Percentiles rank a stretch among this genome's conserved stretches.
phyloP scores from a whole-genome alignment of 2,888 invertebrate genomes.

The Prosapia bicincta region DNA sequence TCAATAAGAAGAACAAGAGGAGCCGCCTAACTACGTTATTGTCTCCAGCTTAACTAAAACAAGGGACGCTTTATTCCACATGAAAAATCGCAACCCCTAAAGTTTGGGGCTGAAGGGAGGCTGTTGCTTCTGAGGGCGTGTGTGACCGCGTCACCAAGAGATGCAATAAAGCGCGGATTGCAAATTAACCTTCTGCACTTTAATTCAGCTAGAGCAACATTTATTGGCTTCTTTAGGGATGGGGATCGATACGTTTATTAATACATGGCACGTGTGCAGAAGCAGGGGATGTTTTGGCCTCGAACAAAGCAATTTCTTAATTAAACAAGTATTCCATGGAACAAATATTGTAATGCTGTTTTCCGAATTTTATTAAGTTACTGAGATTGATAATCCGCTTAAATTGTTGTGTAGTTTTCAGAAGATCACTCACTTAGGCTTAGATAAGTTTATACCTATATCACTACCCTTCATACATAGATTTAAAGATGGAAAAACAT shows the following conservation, averaged over 20 bases:
- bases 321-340: too few relatives aligned
- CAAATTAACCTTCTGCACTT: slow-evolving; percentile 13
- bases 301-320: background rate
- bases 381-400: too few relatives aligned
- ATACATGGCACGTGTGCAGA: background rate
- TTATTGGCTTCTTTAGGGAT: background rate
- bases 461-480: too few relatives aligned
- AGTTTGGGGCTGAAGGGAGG: slow-evolving; percentile 9
- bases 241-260: background rate
- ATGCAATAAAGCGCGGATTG: slow-evolving; percentile 17
- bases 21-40: slow-evolving; percentile 13
- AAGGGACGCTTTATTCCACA: slow-evolving; percentile 16
- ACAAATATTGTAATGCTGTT: too few relatives aligned
- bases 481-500: too few relatives aligned
- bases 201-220: slow-evolving; percentile 10
- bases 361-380: too few relatives aligned
- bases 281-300: background rate
- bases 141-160: background rate
- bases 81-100: slow-evolving; percentile 20
- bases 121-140: background rate
- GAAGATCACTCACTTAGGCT: too few relatives aligned
- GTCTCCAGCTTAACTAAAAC: slow-evolving; percentile 18
- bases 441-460: too few relatives aligned
- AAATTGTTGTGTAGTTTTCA: too few relatives aligned
- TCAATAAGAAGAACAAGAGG: background rate